These are phyloP conservation scores for Drosophila santomea DNA, from an alignment of 1,140 invertebrate genomes.

Conservation along the genomic window DNA sequence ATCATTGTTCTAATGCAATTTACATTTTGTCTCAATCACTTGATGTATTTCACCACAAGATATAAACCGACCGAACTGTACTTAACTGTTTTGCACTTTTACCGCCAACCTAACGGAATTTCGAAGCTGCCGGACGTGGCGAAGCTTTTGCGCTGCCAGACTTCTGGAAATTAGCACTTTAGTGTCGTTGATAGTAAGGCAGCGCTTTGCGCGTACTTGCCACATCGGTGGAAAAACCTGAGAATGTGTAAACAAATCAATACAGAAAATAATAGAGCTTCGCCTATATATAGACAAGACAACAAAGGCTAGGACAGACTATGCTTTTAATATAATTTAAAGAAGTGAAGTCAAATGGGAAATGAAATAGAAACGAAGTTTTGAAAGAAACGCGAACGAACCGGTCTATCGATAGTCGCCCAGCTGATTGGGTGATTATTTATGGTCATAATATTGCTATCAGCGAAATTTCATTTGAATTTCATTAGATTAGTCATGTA, in stretches of 20 bases:
- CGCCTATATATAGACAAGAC: conserved; percentile 8
- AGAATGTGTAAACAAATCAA: conserved; percentile 23
- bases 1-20: conserved; percentile 28
- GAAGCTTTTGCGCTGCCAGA: conserved; percentile 11
- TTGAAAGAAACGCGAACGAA: neutral
- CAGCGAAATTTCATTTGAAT: conserved; percentile 29
- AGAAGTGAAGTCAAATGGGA: too few species aligned
- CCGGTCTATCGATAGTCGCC: conserved; percentile 23
- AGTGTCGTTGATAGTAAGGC: neutral
- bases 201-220: neutral
- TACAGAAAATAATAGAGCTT: neutral
- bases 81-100: neutral
- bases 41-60: neutral
- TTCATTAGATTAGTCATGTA: conserved; percentile 47
- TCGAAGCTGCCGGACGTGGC: neutral
- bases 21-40: conserved; percentile 6
- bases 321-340: too few species aligned
- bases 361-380: too few species aligned
- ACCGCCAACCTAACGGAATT: conserved; percentile 15
- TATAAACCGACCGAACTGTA: neutral
- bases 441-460: conserved; percentile 22
- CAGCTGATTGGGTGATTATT: conserved; percentile 29
- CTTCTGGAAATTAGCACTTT: too few species aligned
- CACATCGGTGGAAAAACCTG: neutral
- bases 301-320: too few species aligned